Evolutionary conservation across 2,797 vertebrate species (phyloP).

Genomic region (Rhabdomys pumilio): DNA sequence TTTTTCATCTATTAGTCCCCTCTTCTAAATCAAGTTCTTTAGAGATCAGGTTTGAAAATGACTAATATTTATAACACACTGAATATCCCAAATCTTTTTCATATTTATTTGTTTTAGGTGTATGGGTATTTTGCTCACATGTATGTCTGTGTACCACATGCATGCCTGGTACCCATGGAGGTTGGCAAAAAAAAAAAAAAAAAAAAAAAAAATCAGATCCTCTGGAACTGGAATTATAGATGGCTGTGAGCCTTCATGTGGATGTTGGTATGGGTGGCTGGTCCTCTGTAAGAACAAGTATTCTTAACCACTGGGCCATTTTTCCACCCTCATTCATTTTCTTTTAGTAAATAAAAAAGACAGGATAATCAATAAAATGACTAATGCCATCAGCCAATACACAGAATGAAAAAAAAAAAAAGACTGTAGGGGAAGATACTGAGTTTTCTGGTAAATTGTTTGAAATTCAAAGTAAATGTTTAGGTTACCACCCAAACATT

Average conservation of each 20-base stretch:
- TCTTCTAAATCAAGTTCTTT: constrained; percentile 39
- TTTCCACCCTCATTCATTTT: neutral
- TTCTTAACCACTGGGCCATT: neutral
- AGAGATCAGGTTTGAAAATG: constrained; percentile 39
- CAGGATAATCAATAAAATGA: neutral
- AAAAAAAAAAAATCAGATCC: no score
- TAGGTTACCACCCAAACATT: constrained; percentile 35
- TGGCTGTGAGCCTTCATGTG: no score
- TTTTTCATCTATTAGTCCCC: neutral
- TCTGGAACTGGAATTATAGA: no score
- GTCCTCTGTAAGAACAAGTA: neutral
- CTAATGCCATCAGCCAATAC: neutral
- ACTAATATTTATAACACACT: constrained; percentile 49
- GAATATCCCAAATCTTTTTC: neutral
- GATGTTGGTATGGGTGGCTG: neutral
- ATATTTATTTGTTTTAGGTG: neutral
- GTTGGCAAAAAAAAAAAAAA: no score
- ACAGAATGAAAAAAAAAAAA: constrained; percentile 30
- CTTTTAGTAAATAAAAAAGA: constrained; percentile 51
- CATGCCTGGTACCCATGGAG: no score
- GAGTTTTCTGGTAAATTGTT: neutral
- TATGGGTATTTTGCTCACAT: neutral
- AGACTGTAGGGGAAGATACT: neutral
- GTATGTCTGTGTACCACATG: neutral
- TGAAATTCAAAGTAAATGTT: constrained; percentile 52